Conservation (phyloP, 2,888 invertebrate genomes). For the Geotrupes spiniger region DNA sequence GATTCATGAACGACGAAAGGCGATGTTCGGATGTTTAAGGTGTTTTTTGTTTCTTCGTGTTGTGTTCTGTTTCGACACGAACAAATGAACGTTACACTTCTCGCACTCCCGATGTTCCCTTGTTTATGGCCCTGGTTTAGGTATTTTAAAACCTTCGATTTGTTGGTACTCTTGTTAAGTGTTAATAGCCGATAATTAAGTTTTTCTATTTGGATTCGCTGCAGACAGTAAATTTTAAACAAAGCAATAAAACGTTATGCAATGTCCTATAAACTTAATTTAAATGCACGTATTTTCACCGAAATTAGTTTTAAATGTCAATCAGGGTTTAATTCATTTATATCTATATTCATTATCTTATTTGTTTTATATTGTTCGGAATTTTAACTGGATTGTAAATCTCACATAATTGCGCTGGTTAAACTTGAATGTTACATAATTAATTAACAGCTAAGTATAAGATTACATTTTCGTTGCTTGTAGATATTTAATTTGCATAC, state of each 20-base stretch:
- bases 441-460: too few species aligned
- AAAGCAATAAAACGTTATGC: background rate
- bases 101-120: constrained; percentile 42
- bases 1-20: constrained; percentile 51
- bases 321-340: too few species aligned
- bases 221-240: constrained; percentile 11
- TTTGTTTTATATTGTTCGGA: too few species aligned
- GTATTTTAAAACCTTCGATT: constrained; percentile 24
- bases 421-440: too few species aligned
- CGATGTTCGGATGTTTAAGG: constrained; percentile 49
- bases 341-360: too few species aligned
- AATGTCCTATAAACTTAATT: too few species aligned
- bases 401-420: too few species aligned
- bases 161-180: constrained; percentile 29
- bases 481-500: too few species aligned
- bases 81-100: constrained; percentile 50
- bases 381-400: too few species aligned
- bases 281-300: too few species aligned
- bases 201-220: constrained; percentile 21
- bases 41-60: constrained; percentile 43
- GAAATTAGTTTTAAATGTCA: too few species aligned
- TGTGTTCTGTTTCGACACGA: constrained; percentile 48
- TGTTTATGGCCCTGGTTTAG: constrained; percentile 40
- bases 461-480: too few species aligned
- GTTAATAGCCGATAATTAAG: constrained; percentile 28